These are phyloP conservation scores for Gonioctena quinquepunctata DNA, from an alignment of 1,140 invertebrate genomes.

Conservation along the genomic window DNA sequence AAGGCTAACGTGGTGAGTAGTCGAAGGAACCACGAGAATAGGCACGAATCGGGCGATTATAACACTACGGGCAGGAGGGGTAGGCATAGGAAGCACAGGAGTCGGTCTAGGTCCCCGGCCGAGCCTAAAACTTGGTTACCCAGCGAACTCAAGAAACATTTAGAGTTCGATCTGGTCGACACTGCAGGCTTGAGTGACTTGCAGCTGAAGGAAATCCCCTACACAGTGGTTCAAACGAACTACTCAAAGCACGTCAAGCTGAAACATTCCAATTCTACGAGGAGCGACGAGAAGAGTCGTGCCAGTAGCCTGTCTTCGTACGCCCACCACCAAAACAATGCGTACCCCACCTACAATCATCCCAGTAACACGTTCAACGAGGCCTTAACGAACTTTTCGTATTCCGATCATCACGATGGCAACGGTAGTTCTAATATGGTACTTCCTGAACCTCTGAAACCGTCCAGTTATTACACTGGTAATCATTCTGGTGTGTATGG, in stretches of 20 bases:
- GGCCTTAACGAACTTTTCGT: conserved; percentile 34
- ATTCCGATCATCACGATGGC: conserved; percentile 32
- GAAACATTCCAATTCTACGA: conserved; percentile 58
- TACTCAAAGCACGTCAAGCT: conserved; percentile 63
- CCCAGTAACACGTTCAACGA: conserved; percentile 28
- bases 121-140: conserved; percentile 69
- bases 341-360: conserved; percentile 19
- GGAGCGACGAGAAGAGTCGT: conserved; percentile 50
- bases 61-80: conserved; percentile 51
- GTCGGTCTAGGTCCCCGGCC: conserved; percentile 71
- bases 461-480: conserved; percentile 21
- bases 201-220: conserved; percentile 88
- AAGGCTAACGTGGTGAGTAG: conserved; percentile 68
- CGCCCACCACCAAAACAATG: conserved; percentile 6
- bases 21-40: conserved; percentile 41
- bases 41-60: conserved; percentile 15
- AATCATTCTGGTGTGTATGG: conserved; percentile 27
- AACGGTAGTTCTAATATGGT: conserved; percentile 20
- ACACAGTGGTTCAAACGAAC: conserved; percentile 82
- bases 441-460: conserved; percentile 32
- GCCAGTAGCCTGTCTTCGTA: conserved; percentile 16
- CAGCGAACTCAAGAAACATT: conserved; percentile 76
- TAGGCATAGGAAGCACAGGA: conserved; percentile 70
- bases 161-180: conserved; percentile 89
- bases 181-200: conserved; percentile 86